A percentile compares a stretch with the other conserved stretches of the same genome.
These are phyloP conservation scores for Chascanopsetta lugubris DNA, from an alignment of 2,113 vertebrate species.

Conservation along the genomic window DNA sequence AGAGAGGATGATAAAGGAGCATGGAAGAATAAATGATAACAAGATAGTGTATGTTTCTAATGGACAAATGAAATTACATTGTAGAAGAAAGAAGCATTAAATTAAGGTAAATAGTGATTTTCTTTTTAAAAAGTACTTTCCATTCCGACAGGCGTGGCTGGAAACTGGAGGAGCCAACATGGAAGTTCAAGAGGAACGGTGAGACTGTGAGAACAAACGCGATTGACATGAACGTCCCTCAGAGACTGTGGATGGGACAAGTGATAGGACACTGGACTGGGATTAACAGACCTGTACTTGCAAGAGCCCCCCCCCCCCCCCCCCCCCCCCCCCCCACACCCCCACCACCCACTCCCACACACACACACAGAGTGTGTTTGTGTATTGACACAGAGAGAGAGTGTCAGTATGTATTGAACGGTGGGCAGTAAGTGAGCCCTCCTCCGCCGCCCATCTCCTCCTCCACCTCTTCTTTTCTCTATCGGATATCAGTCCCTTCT, in stretches of 20 bases:
- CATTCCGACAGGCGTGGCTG: neutral
- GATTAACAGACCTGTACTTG: slow-evolving; percentile 53
- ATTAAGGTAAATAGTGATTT: neutral
- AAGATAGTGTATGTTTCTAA: slow-evolving; percentile 6
- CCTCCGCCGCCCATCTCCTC: slow-evolving; percentile 60
- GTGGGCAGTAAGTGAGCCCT: slow-evolving; percentile 72
- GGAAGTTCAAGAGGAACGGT: slow-evolving; percentile 32
- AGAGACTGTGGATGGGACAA: slow-evolving; percentile 32
- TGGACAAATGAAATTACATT: slow-evolving; percentile 1
- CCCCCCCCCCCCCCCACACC: slow-evolving; percentile 32
- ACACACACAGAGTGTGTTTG: slow-evolving; percentile 48
- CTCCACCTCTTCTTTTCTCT: slow-evolving; percentile 70
- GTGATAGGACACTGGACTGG: slow-evolving; percentile 25
- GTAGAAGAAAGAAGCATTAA: neutral
- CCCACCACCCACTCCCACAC: no score
- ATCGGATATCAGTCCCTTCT: slow-evolving; percentile 81
- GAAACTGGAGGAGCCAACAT: slow-evolving; percentile 24
- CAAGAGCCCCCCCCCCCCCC: slow-evolving; percentile 25
- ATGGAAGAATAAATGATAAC: slow-evolving; percentile 15
- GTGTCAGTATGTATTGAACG: slow-evolving; percentile 80
- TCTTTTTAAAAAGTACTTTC: neutral
- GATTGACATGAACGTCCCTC: slow-evolving; percentile 42
- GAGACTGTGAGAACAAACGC: slow-evolving; percentile 13
- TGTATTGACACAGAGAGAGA: slow-evolving; percentile 73
- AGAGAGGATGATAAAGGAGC: slow-evolving; percentile 19